phyloP scores from a whole-genome alignment of 2,113 vertebrate species.

The Chaetorhynchus papuensis region DNA sequence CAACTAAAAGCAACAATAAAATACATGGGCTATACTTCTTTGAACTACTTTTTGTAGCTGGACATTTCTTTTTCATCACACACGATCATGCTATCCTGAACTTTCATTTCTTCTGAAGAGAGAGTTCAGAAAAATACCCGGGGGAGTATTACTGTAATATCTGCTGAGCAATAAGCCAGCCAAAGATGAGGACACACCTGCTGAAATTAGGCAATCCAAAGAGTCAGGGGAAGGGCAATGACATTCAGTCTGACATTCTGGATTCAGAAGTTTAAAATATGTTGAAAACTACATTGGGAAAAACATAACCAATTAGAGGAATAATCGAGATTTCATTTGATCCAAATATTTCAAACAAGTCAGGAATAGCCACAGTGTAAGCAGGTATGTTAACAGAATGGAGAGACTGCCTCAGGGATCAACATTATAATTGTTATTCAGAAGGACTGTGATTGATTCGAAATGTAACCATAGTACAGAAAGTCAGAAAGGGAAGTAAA shows the following conservation, averaged over 20 bases:
- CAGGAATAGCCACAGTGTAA: not conserved
- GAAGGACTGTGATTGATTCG: slow-evolving; percentile 19
- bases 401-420: not conserved
- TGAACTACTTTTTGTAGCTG: not conserved
- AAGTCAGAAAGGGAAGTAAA: not conserved
- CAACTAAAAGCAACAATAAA: not conserved
- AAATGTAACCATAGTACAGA: not conserved
- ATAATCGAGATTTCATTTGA: not conserved
- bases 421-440: slow-evolving; percentile 17
- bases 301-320: not conserved
- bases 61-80: not conserved
- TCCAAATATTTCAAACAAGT: slow-evolving; percentile 30
- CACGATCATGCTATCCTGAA: not conserved
- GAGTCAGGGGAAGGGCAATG: not conserved
- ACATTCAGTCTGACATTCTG: not conserved
- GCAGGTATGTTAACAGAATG: not conserved
- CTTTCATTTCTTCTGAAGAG: not conserved
- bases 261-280: not conserved
- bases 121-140: not conserved
- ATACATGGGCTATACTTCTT: not conserved
- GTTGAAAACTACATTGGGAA: not conserved
- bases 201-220: not conserved
- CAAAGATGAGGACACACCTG: not conserved
- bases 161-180: not conserved
- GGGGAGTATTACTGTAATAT: not conserved